Base-by-base conservation (phyloP, 2,888 invertebrate genomes). In the Diachrysia chrysitis region DNA sequence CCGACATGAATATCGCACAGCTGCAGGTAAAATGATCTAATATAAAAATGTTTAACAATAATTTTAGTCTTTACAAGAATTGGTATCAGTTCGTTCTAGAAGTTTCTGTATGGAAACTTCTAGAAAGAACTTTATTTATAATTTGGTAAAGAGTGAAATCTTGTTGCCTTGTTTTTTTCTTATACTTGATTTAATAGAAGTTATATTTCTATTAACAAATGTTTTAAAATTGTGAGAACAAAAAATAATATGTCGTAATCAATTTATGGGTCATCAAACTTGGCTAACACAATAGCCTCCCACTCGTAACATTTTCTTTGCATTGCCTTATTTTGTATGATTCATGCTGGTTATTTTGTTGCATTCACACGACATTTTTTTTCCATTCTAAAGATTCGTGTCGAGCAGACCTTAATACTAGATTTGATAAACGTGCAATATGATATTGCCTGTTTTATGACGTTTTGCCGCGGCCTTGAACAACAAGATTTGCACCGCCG, bases 1-100 rank as follows among this genome's bases (percentile, higher is more conserved):
- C 98, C 25, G 98, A 98, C 89, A 98, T 99, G 97, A 99, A 99
- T 92, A 97, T 99, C 71, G 98, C 98, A 46, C 99, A 99, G 93
- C 94, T 99, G 70, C 95, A 95, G 93, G 95, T 95, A 64, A 23
- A 58, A 46, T 46, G n/a, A n/a, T n/a, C n/a, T n/a, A n/a, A n/a
- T n/a, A n/a, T n/a, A 59, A 9, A 12, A n/a, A 42, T n/a, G 2
- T 25, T 25, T 3, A 25, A 25, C 25, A 25, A 25, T 2, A 25
- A 25, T 25, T 25, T 3, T n/a, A n/a, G n/a, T n/a, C n/a, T 5
- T 5, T 25, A 25, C 25, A 25, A 25, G 1, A 9, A 32, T 32
- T 32, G 1, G 7, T 32, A 32, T 9, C 29, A 32, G 32, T 7
- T 1, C 10, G 7, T 9, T 32, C 32, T 32, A 32, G 32, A 32